Evolutionary conservation across 2,888 invertebrate species (phyloP).

Genomic region (Dinocampus coccinellae): DNA sequence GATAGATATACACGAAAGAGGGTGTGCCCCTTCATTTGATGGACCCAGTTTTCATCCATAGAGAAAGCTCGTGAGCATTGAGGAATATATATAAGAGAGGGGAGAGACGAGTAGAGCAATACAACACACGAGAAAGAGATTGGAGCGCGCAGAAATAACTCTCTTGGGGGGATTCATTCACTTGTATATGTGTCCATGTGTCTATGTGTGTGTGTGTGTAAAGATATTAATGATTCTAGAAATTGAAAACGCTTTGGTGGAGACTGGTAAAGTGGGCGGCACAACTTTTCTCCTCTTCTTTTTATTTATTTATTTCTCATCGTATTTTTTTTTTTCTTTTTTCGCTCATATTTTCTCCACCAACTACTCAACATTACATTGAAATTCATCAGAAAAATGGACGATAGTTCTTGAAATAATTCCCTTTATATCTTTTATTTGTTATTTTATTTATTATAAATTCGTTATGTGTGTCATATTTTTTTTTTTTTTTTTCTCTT

Average conservation of each 20-base stretch:
- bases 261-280: constrained; percentile 49
- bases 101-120: constrained; percentile 42
- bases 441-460: neutral
- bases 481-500: neutral
- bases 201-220: constrained; percentile 38
- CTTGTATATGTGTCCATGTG: constrained; percentile 18
- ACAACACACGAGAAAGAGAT: constrained; percentile 50
- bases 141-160: constrained; percentile 47
- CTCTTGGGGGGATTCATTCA: constrained; percentile 16
- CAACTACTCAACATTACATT: neutral
- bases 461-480: neutral
- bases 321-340: neutral
- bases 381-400: neutral
- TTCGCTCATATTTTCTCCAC: neutral
- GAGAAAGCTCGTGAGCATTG: neutral
- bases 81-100: constrained; percentile 36
- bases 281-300: constrained; percentile 34
- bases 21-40: constrained; percentile 31
- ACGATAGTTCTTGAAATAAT: no score
- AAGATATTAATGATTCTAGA: constrained; percentile 67
- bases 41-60: constrained; percentile 39
- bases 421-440: neutral
- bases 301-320: neutral
- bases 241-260: constrained; percentile 65
- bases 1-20: constrained; percentile 21